A percentile compares a stretch with the other conserved stretches of the same genome.
These are phyloP conservation scores for Lycopodina hypogea DNA, from an alignment of 37 sponge, comb jelly and placozoan genomes.

Conservation along the genomic window DNA sequence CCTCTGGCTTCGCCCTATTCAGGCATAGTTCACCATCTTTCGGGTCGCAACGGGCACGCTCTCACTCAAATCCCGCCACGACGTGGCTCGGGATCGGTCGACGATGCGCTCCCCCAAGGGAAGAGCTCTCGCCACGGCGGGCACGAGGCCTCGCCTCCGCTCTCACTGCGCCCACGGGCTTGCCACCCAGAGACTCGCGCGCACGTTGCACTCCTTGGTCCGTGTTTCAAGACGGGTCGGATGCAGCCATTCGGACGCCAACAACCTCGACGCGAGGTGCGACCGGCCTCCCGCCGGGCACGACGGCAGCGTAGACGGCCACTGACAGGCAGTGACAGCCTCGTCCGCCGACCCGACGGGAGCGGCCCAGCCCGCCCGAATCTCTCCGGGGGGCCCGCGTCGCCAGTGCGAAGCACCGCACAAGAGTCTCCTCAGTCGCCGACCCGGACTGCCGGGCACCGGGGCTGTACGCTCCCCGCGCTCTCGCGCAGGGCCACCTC, in stretches of 20 bases:
- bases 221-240: constrained; percentile 82
- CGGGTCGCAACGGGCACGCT: constrained; percentile 63
- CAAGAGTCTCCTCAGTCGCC: constrained; percentile 20
- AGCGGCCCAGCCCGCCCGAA: constrained; percentile 48
- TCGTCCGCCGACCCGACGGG: background rate
- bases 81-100: constrained; percentile 46
- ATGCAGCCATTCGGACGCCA: constrained; percentile 38
- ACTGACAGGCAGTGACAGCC: constrained; percentile 7
- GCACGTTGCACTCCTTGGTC: constrained; percentile 84
- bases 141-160: constrained; percentile 35
- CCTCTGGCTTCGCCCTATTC: constrained; percentile 73
- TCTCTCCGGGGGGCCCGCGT: constrained; percentile 8
- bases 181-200: constrained; percentile 74
- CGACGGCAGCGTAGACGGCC: background rate
- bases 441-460: background rate
- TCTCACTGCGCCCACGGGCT: constrained; percentile 64
- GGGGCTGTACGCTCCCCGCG: constrained; percentile 17
- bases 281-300: constrained; percentile 36
- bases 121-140: constrained; percentile 58
- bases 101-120: constrained; percentile 32
- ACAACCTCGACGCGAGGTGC: constrained; percentile 23
- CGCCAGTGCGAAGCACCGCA: constrained; percentile 6
- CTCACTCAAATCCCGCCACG: constrained; percentile 58
- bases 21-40: constrained; percentile 77
- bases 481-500: constrained; percentile 28